Conservation (phyloP, 2,113 vertebrate species). For the Peromyscus leucopus region DNA sequence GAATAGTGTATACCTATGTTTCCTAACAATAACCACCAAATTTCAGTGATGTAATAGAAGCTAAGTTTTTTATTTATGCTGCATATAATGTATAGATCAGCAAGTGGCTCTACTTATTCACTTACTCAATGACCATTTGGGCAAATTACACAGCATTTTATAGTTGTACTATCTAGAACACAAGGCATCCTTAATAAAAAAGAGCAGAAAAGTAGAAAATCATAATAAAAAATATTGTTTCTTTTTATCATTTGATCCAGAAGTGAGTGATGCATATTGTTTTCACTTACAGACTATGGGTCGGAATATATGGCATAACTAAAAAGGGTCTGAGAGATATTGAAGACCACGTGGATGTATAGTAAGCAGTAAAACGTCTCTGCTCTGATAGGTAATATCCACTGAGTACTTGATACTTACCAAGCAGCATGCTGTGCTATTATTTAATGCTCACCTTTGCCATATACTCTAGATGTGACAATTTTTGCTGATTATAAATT, state of each 20-base stretch:
- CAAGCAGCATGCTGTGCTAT: neutral
- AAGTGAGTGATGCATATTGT: constrained; percentile 2
- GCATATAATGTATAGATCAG: neutral
- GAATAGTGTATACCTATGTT: neutral
- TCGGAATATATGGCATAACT: neutral
- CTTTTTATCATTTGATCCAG: neutral
- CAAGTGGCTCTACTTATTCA: neutral
- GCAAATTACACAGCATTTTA: neutral
- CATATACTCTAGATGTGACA: neutral
- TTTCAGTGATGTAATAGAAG: neutral
- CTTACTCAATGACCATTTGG: neutral
- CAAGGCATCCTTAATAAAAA: neutral
- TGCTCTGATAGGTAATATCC: neutral
- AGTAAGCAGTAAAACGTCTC: constrained; percentile 4
- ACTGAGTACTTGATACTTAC: neutral
- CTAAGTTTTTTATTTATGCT: neutral
- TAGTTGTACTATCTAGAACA: neutral
- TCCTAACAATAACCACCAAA: neutral
- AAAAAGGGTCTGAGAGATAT: neutral
- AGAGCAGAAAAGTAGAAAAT: neutral
- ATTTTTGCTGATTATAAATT: neutral
- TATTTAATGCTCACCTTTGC: neutral
- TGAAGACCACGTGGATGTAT: neutral
- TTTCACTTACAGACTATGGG: neutral
- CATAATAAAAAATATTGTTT: neutral